phyloP scores from a whole-genome alignment of 2,888 invertebrate genomes.

The Nomada ferruginata region DNA sequence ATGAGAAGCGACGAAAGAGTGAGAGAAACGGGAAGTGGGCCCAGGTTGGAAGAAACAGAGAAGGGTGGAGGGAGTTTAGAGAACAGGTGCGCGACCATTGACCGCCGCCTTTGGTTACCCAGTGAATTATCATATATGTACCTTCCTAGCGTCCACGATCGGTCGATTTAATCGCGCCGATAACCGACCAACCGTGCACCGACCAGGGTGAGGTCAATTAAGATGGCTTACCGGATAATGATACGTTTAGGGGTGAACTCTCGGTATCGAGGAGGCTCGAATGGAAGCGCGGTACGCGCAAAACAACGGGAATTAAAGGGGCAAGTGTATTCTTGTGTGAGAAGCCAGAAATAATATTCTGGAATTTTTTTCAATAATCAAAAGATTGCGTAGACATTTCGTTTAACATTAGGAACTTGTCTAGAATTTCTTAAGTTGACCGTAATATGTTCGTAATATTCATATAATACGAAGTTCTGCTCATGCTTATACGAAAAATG shows the following conservation, averaged over 20 bases:
- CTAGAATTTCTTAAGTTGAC: too few relatives aligned
- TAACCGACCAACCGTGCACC: constrained; percentile 63
- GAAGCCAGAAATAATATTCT: too few relatives aligned
- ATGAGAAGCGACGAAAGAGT: constrained; percentile 48
- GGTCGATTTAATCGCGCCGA: constrained; percentile 70
- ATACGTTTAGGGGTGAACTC: constrained; percentile 62
- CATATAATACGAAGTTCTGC: too few relatives aligned
- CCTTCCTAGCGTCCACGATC: constrained; percentile 68
- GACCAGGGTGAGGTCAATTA: constrained; percentile 69
- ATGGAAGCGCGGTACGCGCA: neutral
- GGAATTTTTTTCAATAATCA: too few relatives aligned
- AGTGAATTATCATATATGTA: constrained; percentile 78
- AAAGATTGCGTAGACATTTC: too few relatives aligned
- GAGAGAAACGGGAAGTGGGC: constrained; percentile 51
- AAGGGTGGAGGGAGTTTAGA: constrained; percentile 72
- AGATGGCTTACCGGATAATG: constrained; percentile 73
- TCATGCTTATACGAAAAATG: too few relatives aligned
- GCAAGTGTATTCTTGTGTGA: too few relatives aligned
- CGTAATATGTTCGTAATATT: too few relatives aligned
- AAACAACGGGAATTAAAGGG: neutral
- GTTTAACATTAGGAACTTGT: too few relatives aligned
- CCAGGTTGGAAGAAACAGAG: constrained; percentile 6
- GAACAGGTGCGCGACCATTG: constrained; percentile 81
- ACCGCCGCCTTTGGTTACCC: constrained; percentile 75
- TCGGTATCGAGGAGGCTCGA: constrained; percentile 40